Evolutionary conservation across 2,888 invertebrate genomes (phyloP), one percentile per base, ranked within the genome.

Genomic region (Oligia fasciuncula): DNA sequence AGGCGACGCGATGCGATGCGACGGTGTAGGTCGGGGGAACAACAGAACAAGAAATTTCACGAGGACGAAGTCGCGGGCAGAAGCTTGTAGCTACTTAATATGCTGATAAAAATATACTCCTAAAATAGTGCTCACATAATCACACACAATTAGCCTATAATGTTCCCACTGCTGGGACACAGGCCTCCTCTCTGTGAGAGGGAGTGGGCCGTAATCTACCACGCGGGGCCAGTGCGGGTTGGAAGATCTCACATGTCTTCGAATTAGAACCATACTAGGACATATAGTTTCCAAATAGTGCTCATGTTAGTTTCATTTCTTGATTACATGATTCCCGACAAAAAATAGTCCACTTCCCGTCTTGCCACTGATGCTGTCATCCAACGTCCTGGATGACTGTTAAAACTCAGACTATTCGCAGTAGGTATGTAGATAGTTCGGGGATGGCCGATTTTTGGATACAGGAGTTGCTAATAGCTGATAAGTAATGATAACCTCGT

Each of bases 311-410:
- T 70, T 77, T 29, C 19, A 63, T 62, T 54, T 35, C 46, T 62
- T 76, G 71, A 82, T 81, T 67, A 54, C 67, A 67, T 54, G 51
- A 82, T 70, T 60, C 69, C 19, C 11, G 60, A 65, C 80, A 66
- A 77, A 80, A 29, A 85, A 78, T 76, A 67, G 65, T 57, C 46
- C 11, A 57, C 81, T 81, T 82, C 81, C 81, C 40, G 77, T 76
- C 76, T 79, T 71, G 73, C 51, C 4, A 65, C 46, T 57, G 77
- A 82, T 83, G 70, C 54, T 82, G 67, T 81, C 77, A 96, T 88
- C 60, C 17, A 3, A 71, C 76, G 71, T 76, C 76, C 83, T 66
- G 68, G 83, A 71, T 82, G 81, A 8, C 23, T 62, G 51, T 29
- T 71, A 23, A 67, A 67, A 17, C 19, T 35, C 19, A 46, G 74